phyloP scores from a whole-genome alignment of 1,140 invertebrate species.

The Macrotrachela quadricornifera region DNA sequence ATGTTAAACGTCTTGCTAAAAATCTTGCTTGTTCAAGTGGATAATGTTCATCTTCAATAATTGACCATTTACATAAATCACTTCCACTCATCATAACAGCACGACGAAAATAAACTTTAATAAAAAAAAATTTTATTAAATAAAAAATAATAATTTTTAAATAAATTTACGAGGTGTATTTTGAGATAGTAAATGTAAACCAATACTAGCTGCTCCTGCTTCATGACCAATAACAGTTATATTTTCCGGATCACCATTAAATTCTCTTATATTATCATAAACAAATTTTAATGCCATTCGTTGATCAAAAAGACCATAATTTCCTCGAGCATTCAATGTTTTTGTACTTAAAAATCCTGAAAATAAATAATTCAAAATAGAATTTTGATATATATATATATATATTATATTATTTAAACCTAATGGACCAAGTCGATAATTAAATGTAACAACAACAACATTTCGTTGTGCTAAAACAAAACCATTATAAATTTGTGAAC shows the following conservation, averaged over 20 bases:
- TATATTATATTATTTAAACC: too few relatives aligned
- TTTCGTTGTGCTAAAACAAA: slow-evolving; percentile 71
- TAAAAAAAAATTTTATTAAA: slow-evolving; percentile 11
- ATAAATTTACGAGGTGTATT: background rate
- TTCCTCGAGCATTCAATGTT: slow-evolving; percentile 74
- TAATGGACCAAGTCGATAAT: slow-evolving; percentile 80
- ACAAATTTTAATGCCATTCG: slow-evolving; percentile 72
- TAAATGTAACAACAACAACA: slow-evolving; percentile 82
- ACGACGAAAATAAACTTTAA: slow-evolving; percentile 11
- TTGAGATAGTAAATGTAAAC: slow-evolving; percentile 25
- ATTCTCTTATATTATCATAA: slow-evolving; percentile 60
- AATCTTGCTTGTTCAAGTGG: slow-evolving; percentile 34
- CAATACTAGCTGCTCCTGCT: slow-evolving; percentile 47
- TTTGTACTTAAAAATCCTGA: slow-evolving; percentile 70
- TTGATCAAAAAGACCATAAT: slow-evolving; percentile 85
- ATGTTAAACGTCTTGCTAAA: background rate
- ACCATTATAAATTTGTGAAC: slow-evolving; percentile 70
- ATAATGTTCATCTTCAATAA: slow-evolving; percentile 54
- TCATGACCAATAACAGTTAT: slow-evolving; percentile 81
- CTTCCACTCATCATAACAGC: slow-evolving; percentile 47
- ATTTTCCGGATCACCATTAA: slow-evolving; percentile 62
- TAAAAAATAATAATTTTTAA: background rate
- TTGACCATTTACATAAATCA: slow-evolving; percentile 70
- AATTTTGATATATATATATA: background rate
- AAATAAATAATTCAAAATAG: slow-evolving; percentile 9